phyloP scores from a whole-genome alignment of 2,888 invertebrate genomes.

The Lobophora halterata region DNA sequence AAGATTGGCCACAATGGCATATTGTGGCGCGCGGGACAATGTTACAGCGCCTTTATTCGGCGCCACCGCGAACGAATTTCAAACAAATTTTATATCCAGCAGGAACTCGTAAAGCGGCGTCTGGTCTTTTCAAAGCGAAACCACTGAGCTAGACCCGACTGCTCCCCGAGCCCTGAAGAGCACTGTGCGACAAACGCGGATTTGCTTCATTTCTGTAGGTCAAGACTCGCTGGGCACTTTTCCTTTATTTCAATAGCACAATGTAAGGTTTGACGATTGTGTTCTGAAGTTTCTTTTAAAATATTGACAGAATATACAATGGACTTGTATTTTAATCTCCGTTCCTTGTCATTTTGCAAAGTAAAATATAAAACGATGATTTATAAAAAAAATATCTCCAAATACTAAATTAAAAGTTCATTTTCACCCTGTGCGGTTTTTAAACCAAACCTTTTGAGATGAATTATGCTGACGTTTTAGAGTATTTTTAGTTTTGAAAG shows the following conservation, averaged over 20 bases:
- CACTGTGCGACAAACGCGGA: slow-evolving; percentile 7
- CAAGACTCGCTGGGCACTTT: slow-evolving; percentile 22
- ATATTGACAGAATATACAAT: slow-evolving; percentile 23
- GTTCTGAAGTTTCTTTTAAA: slow-evolving; percentile 26
- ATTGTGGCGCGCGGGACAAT: slow-evolving; percentile 21
- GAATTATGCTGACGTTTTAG: too few species aligned
- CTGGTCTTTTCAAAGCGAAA: slow-evolving; percentile 26
- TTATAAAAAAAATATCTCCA: too few species aligned
- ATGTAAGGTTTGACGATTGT: slow-evolving; percentile 30
- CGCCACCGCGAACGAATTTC: slow-evolving; percentile 26
- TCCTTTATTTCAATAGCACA: slow-evolving; percentile 33
- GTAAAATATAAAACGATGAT: too few species aligned
- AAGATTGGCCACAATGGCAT: slow-evolving; percentile 16
- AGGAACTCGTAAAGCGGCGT: slow-evolving; percentile 30
- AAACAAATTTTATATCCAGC: slow-evolving; percentile 33
- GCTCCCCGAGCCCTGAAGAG: slow-evolving; percentile 7
- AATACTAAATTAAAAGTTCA: too few species aligned
- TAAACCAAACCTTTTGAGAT: too few species aligned
- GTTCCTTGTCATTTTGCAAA: too few species aligned
- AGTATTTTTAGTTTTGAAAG: too few species aligned
- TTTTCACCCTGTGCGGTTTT: too few species aligned
- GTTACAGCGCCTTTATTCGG: slow-evolving; percentile 24
- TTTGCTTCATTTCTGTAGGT: slow-evolving; percentile 21
- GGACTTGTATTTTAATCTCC: slow-evolving; percentile 3
- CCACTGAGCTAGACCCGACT: slow-evolving; percentile 15